These are phyloP conservation scores for Nothocercus julius DNA, from an alignment of 2,113 vertebrate genomes.

Conservation along the genomic window DNA sequence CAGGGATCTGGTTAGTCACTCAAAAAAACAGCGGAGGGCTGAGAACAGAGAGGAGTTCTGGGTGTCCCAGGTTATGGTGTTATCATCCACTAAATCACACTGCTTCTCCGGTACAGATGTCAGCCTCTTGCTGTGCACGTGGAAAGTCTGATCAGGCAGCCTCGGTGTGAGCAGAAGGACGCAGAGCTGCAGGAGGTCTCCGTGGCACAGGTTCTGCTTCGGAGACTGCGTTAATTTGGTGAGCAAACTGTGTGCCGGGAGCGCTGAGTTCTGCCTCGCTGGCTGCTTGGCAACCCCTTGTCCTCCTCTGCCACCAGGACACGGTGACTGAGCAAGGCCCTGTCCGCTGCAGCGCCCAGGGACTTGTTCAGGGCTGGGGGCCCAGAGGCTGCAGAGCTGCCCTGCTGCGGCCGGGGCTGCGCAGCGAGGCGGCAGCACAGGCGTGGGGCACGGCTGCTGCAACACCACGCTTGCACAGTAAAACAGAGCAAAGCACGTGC, in stretches of 20 bases:
- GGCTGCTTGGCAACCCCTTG: neutral
- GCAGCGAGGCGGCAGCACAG: neutral
- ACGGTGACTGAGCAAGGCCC: neutral
- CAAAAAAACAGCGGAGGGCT: neutral
- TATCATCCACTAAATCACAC: neutral
- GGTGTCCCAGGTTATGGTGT: too few relatives aligned
- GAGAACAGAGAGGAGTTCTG: neutral
- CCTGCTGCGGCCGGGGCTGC: neutral
- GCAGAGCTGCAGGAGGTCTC: neutral
- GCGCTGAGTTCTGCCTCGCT: neutral
- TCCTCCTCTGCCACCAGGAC: neutral
- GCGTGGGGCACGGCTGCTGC: neutral
- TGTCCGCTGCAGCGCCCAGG: neutral
- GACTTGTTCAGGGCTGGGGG: neutral
- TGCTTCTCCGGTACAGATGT: neutral
- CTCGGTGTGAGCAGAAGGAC: too few relatives aligned
- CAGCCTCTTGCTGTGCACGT: neutral
- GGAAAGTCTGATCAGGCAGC: neutral
- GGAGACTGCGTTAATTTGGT: neutral
- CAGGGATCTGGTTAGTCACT: neutral
- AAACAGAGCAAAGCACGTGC: neutral
- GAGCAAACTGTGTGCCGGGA: neutral
- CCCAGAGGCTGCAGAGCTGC: neutral
- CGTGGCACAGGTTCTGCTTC: neutral
- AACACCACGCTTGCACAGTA: rapidly evolving